phyloP scores from a whole-genome alignment of 2,888 invertebrate species.

The Eupithecia subfuscata region DNA sequence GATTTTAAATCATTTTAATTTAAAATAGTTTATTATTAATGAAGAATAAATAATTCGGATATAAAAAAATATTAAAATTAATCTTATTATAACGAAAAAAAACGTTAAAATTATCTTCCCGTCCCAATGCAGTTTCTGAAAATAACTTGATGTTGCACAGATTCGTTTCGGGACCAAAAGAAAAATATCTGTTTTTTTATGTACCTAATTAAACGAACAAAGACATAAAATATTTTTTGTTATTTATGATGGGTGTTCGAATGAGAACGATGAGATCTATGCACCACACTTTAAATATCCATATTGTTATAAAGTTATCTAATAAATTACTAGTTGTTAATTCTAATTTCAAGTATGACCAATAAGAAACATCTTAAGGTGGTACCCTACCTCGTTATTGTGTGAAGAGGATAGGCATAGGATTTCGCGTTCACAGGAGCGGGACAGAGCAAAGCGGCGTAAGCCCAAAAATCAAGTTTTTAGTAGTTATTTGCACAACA shows the following conservation, averaged over 20 bases:
- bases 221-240: not conserved
- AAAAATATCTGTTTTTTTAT: constrained; percentile 12
- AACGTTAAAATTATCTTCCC: constrained; percentile 64
- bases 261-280: not conserved
- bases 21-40: constrained; percentile 76
- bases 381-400: too few species aligned
- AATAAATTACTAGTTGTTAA: too few species aligned
- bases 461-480: too few species aligned
- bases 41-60: constrained; percentile 79
- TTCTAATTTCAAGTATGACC: not conserved
- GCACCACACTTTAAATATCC: not conserved
- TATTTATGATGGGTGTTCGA: not conserved
- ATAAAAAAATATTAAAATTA: constrained; percentile 84
- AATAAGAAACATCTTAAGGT: not conserved
- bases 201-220: constrained; percentile 16
- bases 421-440: too few species aligned
- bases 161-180: constrained; percentile 28
- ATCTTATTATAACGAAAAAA: constrained; percentile 78
- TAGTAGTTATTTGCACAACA: too few species aligned
- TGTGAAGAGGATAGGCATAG: too few species aligned
- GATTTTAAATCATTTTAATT: constrained; percentile 77
- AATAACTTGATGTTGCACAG: constrained; percentile 46
- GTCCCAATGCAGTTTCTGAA: constrained; percentile 62
- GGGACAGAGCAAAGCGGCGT: too few species aligned
- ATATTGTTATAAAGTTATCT: too few species aligned